Evolutionary conservation across 2,888 invertebrate genomes (phyloP).

Genomic region (Hydroisotoma schaefferi): DNA sequence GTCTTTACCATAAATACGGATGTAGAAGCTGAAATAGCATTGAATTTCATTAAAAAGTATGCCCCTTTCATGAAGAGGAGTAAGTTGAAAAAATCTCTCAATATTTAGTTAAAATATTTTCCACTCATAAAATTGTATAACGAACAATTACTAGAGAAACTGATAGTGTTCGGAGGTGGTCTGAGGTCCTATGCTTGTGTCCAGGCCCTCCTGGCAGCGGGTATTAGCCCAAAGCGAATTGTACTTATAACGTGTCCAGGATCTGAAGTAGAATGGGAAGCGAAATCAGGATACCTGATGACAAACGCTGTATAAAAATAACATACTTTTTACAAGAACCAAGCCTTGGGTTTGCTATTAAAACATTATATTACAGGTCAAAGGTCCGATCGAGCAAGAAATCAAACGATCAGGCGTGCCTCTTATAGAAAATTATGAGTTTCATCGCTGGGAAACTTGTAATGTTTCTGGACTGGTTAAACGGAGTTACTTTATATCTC

Average conservation of each 20-base stretch:
- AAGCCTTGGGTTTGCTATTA: not conserved
- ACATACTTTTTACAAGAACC: not conserved
- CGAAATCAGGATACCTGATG: slow-evolving; percentile 19
- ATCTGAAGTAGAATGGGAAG: slow-evolving; percentile 33
- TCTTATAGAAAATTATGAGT: slow-evolving; percentile 34
- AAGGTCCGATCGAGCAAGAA: slow-evolving; percentile 22
- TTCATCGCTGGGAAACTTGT: slow-evolving; percentile 37
- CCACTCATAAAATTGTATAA: not conserved
- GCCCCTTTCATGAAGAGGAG: slow-evolving; percentile 31
- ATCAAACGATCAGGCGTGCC: slow-evolving; percentile 24
- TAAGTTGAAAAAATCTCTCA: slow-evolving; percentile 5
- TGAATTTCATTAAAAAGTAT: slow-evolving; percentile 48
- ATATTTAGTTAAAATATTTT: not conserved
- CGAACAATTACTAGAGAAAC: slow-evolving; percentile 16
- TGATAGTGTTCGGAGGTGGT: slow-evolving; percentile 65
- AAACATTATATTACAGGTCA: slow-evolving; percentile 19
- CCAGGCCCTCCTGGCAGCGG: slow-evolving; percentile 61
- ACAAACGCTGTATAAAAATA: slow-evolving; percentile 15
- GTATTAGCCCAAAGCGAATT: slow-evolving; percentile 59
- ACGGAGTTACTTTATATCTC: slow-evolving; percentile 30
- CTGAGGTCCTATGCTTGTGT: slow-evolving; percentile 66
- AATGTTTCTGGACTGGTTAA: slow-evolving; percentile 34
- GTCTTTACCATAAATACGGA: slow-evolving; percentile 62
- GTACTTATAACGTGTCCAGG: slow-evolving; percentile 55
- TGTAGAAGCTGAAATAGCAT: slow-evolving; percentile 54